Conservation (phyloP, 2,888 invertebrate species). For the Elegia similella region DNA sequence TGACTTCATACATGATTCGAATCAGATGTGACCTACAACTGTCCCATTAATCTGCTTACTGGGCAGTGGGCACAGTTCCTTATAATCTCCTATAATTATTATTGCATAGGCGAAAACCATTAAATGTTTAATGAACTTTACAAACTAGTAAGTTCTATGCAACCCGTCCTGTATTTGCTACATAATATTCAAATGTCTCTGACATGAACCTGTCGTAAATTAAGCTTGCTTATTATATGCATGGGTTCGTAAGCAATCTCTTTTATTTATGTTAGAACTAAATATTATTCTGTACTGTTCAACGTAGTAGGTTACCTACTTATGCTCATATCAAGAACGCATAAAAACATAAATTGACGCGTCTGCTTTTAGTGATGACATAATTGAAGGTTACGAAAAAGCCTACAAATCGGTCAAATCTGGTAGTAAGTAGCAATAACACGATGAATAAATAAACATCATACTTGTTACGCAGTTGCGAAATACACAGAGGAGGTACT, state of each 20-base stretch:
- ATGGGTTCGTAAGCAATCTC: too few relatives aligned
- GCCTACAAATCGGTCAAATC: constrained; percentile 19
- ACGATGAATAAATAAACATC: constrained; percentile 23
- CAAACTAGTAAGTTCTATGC: background rate
- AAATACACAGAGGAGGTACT: constrained; percentile 37
- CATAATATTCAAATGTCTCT: background rate
- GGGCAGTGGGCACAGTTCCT: background rate
- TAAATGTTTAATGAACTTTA: too few relatives aligned
- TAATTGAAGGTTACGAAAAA: constrained; percentile 30
- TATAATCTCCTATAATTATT: background rate
- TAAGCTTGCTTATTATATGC: too few relatives aligned
- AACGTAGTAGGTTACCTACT: too few relatives aligned
- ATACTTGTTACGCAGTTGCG: constrained; percentile 43
- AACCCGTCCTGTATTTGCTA: background rate
- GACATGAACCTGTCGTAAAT: too few relatives aligned
- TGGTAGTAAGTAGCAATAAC: constrained; percentile 15
- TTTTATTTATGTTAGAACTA: too few relatives aligned
- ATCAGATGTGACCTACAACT: constrained; percentile 30
- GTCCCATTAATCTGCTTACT: constrained; percentile 15
- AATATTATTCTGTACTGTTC: too few relatives aligned
- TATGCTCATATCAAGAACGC: too few relatives aligned
- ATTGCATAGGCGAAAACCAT: background rate
- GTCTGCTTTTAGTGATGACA: constrained; percentile 31
- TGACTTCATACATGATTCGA: constrained; percentile 45
- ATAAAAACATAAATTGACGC: too few relatives aligned